Percentiles rank a stretch among this genome's conserved stretches.
Conservation (phyloP, 2,797 vertebrate species). For the Pampus argenteus region DNA sequence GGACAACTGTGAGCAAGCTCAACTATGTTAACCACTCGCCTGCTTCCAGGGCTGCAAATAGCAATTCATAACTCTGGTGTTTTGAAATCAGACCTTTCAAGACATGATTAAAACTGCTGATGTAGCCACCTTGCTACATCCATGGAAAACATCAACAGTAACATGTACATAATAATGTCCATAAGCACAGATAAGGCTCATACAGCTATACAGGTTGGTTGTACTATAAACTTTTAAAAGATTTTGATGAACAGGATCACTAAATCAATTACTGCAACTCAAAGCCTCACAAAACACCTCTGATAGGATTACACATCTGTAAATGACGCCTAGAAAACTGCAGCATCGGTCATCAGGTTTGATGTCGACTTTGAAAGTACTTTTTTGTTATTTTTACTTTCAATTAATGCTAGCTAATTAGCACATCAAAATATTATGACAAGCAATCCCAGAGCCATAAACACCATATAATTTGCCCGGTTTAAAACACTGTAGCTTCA, state of each 20-base stretch:
- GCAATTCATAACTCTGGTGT: neutral
- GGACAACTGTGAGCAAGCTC: no score
- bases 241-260: no score
- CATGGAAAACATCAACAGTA: no score
- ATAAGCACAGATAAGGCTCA: no score
- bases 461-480: slow-evolving; percentile 20
- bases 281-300: neutral
- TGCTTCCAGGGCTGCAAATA: neutral
- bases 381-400: slow-evolving; percentile 26
- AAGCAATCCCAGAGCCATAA: slow-evolving; percentile 11
- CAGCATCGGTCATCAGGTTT: slow-evolving; percentile 3
- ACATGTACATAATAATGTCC: no score
- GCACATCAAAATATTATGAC: slow-evolving; percentile 36
- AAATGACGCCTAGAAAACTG: neutral
- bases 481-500: slow-evolving; percentile 26
- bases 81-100: neutral
- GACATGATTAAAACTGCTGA: neutral
- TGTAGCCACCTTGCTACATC: neutral
- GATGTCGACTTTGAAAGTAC: slow-evolving; percentile 11
- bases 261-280: neutral
- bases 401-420: slow-evolving; percentile 29
- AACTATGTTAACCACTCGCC: no score
- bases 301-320: neutral
- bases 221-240: no score
- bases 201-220: no score